A percentile compares a stretch with the other conserved stretches of the same genome.
phyloP scores from a whole-genome alignment of 2,113 vertebrate species.

The Cygnus atratus region DNA sequence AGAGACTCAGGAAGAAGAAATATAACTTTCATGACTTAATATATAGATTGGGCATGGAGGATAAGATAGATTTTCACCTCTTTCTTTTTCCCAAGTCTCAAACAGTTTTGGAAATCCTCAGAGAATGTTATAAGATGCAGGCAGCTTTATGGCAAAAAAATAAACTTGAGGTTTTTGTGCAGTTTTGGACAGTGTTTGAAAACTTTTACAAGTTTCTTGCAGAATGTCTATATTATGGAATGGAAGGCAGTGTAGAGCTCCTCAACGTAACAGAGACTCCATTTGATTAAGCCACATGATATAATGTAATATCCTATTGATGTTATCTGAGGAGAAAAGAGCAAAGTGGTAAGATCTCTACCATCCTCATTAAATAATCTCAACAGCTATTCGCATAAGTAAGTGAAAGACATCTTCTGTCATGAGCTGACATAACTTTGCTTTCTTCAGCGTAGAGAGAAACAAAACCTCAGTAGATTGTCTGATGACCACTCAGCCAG shows the following conservation, averaged over 20 bases:
- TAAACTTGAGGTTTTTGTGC: rapidly evolving
- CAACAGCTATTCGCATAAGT: neutral
- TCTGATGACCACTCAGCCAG: neutral
- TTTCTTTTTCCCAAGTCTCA: neutral
- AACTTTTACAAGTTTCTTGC: neutral
- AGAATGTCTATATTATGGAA: neutral
- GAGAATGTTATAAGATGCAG: neutral
- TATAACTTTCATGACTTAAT: neutral
- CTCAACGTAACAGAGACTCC: neutral
- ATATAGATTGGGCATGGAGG: rapidly evolving
- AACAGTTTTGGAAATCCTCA: neutral
- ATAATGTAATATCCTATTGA: neutral
- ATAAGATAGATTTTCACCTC: neutral
- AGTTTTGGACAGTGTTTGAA: neutral
- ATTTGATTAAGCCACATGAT: neutral
- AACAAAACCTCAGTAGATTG: neutral
- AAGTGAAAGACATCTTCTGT: neutral
- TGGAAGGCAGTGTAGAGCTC: neutral
- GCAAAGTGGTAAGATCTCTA: neutral
- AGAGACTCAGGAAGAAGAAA: neutral
- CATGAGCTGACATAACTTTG: neutral
- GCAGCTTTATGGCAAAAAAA: neutral
- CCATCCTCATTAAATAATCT: neutral
- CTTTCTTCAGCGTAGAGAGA: neutral
- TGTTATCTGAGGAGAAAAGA: neutral